Conservation (phyloP, 2,888 invertebrate genomes). For the Auanema sp. region DNA sequence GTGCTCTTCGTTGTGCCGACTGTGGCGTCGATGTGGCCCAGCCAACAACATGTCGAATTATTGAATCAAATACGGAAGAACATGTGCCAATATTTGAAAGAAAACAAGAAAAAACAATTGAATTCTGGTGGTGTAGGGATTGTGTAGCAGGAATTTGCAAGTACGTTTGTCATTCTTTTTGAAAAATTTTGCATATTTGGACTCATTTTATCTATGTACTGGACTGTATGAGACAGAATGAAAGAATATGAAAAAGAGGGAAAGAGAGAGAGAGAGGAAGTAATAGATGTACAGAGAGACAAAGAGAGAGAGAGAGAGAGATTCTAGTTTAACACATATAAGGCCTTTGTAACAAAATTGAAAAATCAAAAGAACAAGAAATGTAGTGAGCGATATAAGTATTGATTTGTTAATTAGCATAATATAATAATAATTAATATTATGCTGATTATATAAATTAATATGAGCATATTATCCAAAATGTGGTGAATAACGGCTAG, state of each 20-base stretch:
- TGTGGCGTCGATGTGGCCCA: too few relatives aligned
- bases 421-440: too few relatives aligned
- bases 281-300: too few relatives aligned
- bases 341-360: not conserved
- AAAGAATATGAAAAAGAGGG: conserved; percentile 8
- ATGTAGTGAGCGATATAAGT: too few relatives aligned
- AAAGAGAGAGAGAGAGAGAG: conserved; percentile 10
- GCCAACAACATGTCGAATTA: too few relatives aligned
- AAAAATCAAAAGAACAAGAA: too few relatives aligned
- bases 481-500: conserved; percentile 9
- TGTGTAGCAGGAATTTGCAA: conserved; percentile 47
- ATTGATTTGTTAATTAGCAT: too few relatives aligned
- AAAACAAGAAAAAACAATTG: conserved; percentile 20
- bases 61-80: too few relatives aligned
- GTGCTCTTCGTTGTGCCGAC: too few relatives aligned
- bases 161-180: conserved; percentile 32
- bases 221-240: conserved; percentile 4
- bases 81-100: too few relatives aligned
- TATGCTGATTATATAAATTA: too few relatives aligned
- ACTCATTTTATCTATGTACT: conserved; percentile 12
- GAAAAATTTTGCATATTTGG: not conserved
- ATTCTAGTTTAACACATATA: not conserved
- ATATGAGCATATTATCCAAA: not conserved
- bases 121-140: conserved; percentile 53
- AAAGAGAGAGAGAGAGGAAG: conserved; percentile 14